Evolutionary conservation across 2,797 vertebrate species (phyloP).

Genomic region (Microctenopoma steveboyesi): DNA sequence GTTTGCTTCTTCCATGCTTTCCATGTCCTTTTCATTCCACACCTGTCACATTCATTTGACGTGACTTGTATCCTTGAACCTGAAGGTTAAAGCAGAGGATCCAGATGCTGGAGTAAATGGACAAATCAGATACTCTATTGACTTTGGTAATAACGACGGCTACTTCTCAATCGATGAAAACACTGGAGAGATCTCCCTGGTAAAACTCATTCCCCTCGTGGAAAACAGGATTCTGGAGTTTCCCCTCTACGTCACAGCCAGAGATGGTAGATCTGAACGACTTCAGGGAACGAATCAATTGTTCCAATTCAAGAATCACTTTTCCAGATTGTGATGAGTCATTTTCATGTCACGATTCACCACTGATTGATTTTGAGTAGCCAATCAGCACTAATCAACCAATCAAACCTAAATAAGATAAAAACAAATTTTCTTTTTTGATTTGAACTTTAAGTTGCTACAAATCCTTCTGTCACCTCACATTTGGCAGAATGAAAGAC

Average conservation of each 20-base stretch:
- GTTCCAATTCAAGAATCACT: background rate
- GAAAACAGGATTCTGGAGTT: constrained; percentile 71
- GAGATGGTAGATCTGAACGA: constrained; percentile 76
- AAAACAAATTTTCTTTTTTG: background rate
- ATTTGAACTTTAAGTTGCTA: background rate
- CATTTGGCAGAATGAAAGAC: background rate
- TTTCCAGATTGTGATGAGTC: background rate
- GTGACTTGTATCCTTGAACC: constrained; percentile 5
- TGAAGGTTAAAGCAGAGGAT: constrained; percentile 81
- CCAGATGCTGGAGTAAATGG: constrained; percentile 79
- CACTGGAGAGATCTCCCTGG: constrained; percentile 77
- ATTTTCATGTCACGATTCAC: too few species aligned
- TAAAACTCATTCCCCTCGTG: constrained; percentile 67
- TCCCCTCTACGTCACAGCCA: constrained; percentile 79
- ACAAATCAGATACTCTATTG: constrained; percentile 78
- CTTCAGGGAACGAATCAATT: background rate
- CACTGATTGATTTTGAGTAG: background rate
- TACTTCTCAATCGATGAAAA: constrained; percentile 75
- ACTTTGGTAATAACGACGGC: constrained; percentile 77
- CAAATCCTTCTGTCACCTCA: background rate
- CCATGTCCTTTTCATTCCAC: background rate
- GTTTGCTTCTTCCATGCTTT: too few species aligned
- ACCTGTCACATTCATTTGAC: too few species aligned
- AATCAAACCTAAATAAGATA: too few species aligned
- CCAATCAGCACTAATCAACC: background rate